These are phyloP conservation scores for Helicoverpa assulta DNA, from an alignment of 2,888 invertebrate species.

Conservation along the genomic window DNA sequence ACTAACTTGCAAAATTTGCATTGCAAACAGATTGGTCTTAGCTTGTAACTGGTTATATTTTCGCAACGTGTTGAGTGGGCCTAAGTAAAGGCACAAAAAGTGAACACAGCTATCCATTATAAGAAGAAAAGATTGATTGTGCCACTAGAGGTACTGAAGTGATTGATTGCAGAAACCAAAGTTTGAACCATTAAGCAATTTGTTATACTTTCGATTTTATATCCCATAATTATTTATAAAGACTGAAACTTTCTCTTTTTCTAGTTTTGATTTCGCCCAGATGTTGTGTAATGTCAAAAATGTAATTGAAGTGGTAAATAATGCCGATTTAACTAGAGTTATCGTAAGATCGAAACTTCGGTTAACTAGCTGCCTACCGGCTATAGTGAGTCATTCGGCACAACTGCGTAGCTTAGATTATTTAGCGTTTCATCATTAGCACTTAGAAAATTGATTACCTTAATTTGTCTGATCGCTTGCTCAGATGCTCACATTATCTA, in stretches of 20 bases:
- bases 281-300: conserved; percentile 66
- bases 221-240: conserved; percentile 77
- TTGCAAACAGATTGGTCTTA: conserved; percentile 49
- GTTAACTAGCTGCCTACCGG: conserved; percentile 48
- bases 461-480: conserved; percentile 26
- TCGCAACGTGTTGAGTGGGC: conserved; percentile 50
- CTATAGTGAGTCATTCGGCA: conserved; percentile 55
- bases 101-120: conserved; percentile 38
- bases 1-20: conserved; percentile 40
- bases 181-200: conserved; percentile 75
- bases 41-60: conserved; percentile 45
- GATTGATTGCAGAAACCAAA: conserved; percentile 74
- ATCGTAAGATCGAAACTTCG: conserved; percentile 59
- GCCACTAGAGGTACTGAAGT: conserved; percentile 61
- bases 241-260: conserved; percentile 80
- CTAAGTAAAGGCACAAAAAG: conserved; percentile 42
- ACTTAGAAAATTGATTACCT: conserved; percentile 37
- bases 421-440: conserved; percentile 53
- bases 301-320: conserved; percentile 53
- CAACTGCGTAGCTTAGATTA: conserved; percentile 54
- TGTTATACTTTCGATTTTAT: conserved; percentile 81
- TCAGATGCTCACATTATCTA: conserved; percentile 22
- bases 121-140: conserved; percentile 49
- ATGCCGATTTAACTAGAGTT: conserved; percentile 58
- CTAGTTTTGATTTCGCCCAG: conserved; percentile 68